Evolutionary conservation across 1,140 invertebrate genomes (phyloP).

Genomic region (Pseudomyrmex pallidus): DNA sequence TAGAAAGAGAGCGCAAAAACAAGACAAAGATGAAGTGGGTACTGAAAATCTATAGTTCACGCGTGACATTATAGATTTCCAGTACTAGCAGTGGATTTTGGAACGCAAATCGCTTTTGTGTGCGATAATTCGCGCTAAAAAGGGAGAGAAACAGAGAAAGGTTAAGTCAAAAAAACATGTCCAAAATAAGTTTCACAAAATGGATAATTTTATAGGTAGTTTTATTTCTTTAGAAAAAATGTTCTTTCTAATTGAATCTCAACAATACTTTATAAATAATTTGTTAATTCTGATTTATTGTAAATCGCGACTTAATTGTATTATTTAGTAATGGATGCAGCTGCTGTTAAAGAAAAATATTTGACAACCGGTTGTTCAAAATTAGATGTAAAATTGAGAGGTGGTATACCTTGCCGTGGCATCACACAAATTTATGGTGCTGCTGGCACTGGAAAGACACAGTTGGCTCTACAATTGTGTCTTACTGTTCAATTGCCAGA

Average conservation of each 20-base stretch:
- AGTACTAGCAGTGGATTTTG: no score
- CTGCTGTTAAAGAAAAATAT: constrained; percentile 72
- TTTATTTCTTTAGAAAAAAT: not conserved
- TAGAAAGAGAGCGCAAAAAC: no score
- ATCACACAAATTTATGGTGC: constrained; percentile 94
- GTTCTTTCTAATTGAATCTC: not conserved
- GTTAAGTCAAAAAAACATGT: no score
- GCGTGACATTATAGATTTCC: no score
- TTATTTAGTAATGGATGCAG: constrained; percentile 8
- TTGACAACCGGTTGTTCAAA: constrained; percentile 87
- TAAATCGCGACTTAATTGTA: not conserved
- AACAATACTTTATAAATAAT: not conserved
- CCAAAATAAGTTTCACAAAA: constrained; percentile 12
- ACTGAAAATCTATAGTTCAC: no score
- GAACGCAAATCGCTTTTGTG: no score
- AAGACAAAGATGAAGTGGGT: no score
- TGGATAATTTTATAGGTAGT: constrained; percentile 63
- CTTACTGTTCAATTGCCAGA: constrained; percentile 87
- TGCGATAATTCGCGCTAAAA: no score
- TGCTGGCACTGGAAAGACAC: constrained; percentile 94
- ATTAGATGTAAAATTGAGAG: constrained; percentile 88
- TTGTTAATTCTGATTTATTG: not conserved
- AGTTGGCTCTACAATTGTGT: constrained; percentile 91
- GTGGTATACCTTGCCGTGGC: constrained; percentile 90
- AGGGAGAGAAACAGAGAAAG: no score